Conservation (phyloP, 1,140 invertebrate species). For the Acarapis woodi region DNA sequence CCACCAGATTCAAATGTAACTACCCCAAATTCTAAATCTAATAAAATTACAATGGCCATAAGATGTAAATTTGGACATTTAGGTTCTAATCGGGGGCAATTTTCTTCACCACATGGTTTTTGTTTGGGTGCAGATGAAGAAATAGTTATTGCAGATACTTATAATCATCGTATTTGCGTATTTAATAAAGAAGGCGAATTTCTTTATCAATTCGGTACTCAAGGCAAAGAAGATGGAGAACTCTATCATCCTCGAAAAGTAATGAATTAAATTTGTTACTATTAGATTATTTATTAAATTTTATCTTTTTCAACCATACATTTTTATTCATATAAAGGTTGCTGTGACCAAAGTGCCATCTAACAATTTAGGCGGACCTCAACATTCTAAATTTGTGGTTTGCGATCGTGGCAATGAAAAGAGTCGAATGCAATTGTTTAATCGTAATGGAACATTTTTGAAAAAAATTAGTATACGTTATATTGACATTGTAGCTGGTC, state of each 20-base stretch:
- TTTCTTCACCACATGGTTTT: constrained; percentile 87
- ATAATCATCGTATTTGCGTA: constrained; percentile 78
- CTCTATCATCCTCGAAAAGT: constrained; percentile 86
- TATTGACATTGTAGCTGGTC: constrained; percentile 79
- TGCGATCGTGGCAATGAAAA: constrained; percentile 82
- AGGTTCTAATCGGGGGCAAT: constrained; percentile 63
- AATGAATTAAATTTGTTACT: too few species aligned
- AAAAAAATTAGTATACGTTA: constrained; percentile 67
- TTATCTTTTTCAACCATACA: too few species aligned
- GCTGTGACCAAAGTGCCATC: neutral
- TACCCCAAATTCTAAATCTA: neutral
- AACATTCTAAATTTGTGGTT: constrained; percentile 46
- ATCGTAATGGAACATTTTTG: constrained; percentile 27
- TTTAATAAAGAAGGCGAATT: constrained; percentile 64
- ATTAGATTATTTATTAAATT: too few species aligned
- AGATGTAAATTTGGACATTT: constrained; percentile 75
- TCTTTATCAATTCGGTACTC: constrained; percentile 61
- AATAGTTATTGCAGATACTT: constrained; percentile 68
- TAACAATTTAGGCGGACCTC: neutral
- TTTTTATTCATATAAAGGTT: neutral
- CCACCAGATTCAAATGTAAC: neutral
- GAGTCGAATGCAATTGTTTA: constrained; percentile 76
- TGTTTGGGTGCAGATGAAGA: constrained; percentile 77
- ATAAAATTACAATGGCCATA: constrained; percentile 44
- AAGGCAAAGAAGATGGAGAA: constrained; percentile 73